Conservation (phyloP, 2,888 invertebrate genomes). For the Drosophila diplacantha region DNA sequence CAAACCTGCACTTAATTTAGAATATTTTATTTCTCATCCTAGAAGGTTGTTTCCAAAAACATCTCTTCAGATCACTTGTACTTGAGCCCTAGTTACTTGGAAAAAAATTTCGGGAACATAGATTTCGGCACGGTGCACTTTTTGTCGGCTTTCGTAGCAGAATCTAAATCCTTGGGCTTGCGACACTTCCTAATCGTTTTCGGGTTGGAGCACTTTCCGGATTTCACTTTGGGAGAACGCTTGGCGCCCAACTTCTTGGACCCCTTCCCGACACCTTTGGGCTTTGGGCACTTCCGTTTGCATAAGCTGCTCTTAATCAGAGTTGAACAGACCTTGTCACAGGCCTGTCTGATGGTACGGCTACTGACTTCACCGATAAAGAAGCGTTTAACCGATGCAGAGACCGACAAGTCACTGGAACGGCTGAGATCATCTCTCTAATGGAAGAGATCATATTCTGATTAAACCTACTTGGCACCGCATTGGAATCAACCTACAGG, state of each 20-base stretch:
- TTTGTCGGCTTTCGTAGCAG: neutral
- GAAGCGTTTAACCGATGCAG: neutral
- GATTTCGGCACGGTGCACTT: neutral
- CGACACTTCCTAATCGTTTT: no score
- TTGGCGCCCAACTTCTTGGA: neutral
- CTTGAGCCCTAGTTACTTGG: neutral
- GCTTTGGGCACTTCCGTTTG: neutral
- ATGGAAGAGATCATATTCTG: neutral
- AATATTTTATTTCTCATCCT: neutral
- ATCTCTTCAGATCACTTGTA: neutral
- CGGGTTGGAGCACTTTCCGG: no score
- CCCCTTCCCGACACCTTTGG: neutral
- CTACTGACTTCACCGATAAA: neutral
- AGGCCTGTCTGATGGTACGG: neutral
- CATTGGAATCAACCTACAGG: neutral
- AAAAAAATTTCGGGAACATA: neutral
- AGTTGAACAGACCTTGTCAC: neutral
- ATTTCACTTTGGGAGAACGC: neutral
- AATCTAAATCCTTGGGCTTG: neutral
- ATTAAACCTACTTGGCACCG: neutral
- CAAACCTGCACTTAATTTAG: neutral
- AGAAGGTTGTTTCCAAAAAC: neutral
- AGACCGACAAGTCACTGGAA: neutral
- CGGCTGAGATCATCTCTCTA: neutral
- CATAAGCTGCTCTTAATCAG: rapidly evolving